Evolutionary conservation across 2,113 vertebrate species (phyloP), one percentile per base, ranked within the genome.

Genomic region (Entelurus aequoreus): DNA sequence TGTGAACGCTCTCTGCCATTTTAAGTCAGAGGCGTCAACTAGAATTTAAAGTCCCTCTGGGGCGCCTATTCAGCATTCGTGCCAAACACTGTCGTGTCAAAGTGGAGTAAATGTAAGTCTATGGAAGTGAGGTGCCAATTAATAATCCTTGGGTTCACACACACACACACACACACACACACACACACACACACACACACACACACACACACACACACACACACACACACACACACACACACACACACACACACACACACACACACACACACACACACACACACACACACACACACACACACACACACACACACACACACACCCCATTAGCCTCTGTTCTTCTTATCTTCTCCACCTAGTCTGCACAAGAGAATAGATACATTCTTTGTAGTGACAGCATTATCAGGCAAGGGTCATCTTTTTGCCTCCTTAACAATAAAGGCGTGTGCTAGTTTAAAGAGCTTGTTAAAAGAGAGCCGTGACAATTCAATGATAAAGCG

Each of bases 251-350:
- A 28, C 47, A 55, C 66, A 78, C 63, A 81, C 72, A 86, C 72
- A 19, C 19, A 19, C 19, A 19, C 19, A 2, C 19, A 19, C 19
- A 19, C 19, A 19, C 19, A 19, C 19, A 19, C 19, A 19, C 19
- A 19, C 19, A 19, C 19, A 19, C 19, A 19, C 19, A 19, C 19
- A 19, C 19, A 19, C 19, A 19, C 19, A 19, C 19, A 19, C 52
- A 48, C 37, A 53, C 57, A 50, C 42, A 46, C 65, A 49, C 62
- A 42, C 58, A 28, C 47, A 55, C 66, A 78, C 63, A 81, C 72
- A 86, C 72, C 78, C 86, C 80, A 86, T 86, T 89, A 84, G 83
- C 84, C 85, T 78, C 66, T 75, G 78, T 76, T 78, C 67, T 67
- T 61, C 68, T 85, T 86, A 87, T 87, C 82, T 81, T 69, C 66